phyloP scores from a whole-genome alignment of 2,113 vertebrate species.

The Dolichallabes microphthalmus region DNA sequence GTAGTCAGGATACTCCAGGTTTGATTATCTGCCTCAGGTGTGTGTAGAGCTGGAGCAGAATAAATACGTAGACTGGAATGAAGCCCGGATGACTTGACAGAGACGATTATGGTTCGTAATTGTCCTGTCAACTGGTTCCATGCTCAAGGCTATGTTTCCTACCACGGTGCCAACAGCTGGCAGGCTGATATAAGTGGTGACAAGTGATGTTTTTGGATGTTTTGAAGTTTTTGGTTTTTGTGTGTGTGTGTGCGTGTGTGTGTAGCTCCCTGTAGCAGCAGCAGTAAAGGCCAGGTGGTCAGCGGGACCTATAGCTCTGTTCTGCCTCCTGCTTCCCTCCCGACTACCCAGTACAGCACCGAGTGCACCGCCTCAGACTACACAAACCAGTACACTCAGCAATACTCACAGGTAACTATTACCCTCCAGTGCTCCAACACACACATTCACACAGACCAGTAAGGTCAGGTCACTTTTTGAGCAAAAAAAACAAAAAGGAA shows the following conservation, averaged over 20 bases:
- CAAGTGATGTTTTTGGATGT: not conserved
- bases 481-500: not conserved
- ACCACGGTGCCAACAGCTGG: slow-evolving; percentile 28
- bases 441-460: not conserved
- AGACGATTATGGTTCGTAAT: slow-evolving; percentile 25
- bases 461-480: not conserved
- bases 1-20: not conserved
- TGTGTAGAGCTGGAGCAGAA: slow-evolving; percentile 2
- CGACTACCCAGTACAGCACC: slow-evolving; percentile 69
- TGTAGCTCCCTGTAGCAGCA: slow-evolving; percentile 72
- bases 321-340: slow-evolving; percentile 78
- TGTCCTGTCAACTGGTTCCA: slow-evolving; percentile 26
- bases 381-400: slow-evolving; percentile 78
- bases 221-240: slow-evolving; percentile 2
- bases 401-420: slow-evolving; percentile 72
- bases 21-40: not conserved
- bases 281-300: slow-evolving; percentile 76
- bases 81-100: not conserved
- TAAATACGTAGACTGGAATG: not conserved
- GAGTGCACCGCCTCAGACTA: slow-evolving; percentile 79
- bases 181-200: slow-evolving; percentile 17
- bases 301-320: slow-evolving; percentile 67
- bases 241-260: slow-evolving; percentile 24
- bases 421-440: not conserved
- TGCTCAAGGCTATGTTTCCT: slow-evolving; percentile 37